Evolutionary conservation across 2,113 vertebrate species (phyloP).

Genomic region (Zosterops japonicus): DNA sequence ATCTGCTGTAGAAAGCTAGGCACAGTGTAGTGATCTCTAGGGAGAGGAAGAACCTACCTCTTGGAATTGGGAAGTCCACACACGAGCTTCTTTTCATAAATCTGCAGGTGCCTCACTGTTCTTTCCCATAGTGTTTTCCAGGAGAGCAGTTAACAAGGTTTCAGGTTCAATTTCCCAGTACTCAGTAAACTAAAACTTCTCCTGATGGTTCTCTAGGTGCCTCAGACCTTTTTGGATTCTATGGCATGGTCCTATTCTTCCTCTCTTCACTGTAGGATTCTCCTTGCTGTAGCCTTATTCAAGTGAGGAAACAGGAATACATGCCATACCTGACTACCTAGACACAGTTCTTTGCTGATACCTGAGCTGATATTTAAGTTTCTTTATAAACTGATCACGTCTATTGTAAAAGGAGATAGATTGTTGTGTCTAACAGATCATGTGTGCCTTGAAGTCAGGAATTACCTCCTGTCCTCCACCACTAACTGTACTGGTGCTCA

Average conservation of each 20-base stretch:
- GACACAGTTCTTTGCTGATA: background rate
- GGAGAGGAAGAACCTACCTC: background rate
- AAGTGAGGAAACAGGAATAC: background rate
- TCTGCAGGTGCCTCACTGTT: background rate
- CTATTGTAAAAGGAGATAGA: background rate
- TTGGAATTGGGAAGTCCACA: background rate
- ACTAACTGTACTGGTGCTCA: background rate
- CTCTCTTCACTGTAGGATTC: background rate
- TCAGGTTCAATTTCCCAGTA: background rate
- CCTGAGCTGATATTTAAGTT: background rate
- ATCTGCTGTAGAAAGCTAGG: background rate
- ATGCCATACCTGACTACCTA: background rate
- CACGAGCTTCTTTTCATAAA: background rate
- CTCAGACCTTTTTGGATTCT: background rate
- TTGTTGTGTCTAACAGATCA: background rate
- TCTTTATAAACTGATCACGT: background rate
- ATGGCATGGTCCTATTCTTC: background rate
- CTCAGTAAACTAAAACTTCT: background rate
- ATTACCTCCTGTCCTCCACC: background rate
- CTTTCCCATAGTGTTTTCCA: background rate
- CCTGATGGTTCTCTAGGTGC: background rate
- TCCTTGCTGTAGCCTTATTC: background rate
- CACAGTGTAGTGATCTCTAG: background rate
- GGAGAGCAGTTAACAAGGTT: background rate
- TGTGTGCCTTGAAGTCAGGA: background rate